A percentile compares a stretch with the other conserved stretches of the same genome.
Evolutionary conservation across 2,888 invertebrate genomes (phyloP).

Genomic region (Phyto melanocephala): DNA sequence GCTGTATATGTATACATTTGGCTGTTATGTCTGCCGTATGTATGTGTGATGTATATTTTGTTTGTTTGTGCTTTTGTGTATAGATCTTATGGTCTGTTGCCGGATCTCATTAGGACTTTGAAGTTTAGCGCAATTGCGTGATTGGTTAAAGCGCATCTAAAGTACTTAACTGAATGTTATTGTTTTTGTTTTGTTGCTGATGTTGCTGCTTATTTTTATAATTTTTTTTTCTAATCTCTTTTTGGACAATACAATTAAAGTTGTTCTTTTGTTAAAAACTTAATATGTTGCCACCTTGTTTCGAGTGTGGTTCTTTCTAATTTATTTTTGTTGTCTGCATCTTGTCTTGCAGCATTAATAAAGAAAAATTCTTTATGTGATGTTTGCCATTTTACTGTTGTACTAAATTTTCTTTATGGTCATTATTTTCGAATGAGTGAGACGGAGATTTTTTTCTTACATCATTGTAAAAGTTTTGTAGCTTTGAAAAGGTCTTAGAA

Average conservation of each 20-base stretch:
- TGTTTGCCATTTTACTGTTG: conserved; percentile 48
- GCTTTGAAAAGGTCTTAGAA: background rate
- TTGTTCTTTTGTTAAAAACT: background rate
- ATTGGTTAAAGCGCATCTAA: conserved; percentile 75
- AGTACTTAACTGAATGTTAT: conserved; percentile 59
- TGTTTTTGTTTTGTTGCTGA: background rate
- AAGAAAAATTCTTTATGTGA: conserved; percentile 8
- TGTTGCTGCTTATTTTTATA: background rate
- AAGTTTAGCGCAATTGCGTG: conserved; percentile 77
- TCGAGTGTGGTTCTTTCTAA: too few relatives aligned
- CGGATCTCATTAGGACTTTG: conserved; percentile 73
- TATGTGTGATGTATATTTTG: too few relatives aligned
- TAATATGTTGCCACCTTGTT: conserved; percentile 48
- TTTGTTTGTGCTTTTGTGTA: background rate
- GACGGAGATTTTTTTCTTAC: background rate
- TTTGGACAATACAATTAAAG: conserved; percentile 16
- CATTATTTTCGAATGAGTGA: background rate
- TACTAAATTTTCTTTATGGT: conserved; percentile 5
- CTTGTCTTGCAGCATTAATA: background rate
- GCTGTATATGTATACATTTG: background rate
- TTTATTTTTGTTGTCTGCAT: background rate
- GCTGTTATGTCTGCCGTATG: too few relatives aligned
- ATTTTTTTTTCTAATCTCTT: conserved; percentile 39
- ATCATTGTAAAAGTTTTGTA: background rate
- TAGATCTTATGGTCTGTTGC: conserved; percentile 17